These are phyloP conservation scores for Cyclophora punctaria DNA, from an alignment of 2,888 invertebrate species.

Conservation along the genomic window DNA sequence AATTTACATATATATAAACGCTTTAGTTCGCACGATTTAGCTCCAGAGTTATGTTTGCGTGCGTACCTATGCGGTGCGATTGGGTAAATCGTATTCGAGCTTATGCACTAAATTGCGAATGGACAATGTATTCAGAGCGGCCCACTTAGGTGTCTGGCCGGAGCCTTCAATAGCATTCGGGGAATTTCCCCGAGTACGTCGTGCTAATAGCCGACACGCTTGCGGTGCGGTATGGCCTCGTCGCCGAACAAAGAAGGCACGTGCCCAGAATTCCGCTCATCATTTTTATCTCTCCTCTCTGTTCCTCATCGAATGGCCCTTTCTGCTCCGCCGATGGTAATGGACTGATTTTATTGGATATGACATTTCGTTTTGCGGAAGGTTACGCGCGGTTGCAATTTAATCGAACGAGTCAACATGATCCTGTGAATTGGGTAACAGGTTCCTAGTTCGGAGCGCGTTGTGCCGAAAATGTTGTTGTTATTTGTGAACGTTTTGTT, in stretches of 20 bases:
- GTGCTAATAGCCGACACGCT: slow-evolving; percentile 5
- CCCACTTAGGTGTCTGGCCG: slow-evolving; percentile 6
- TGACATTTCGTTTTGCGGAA: slow-evolving; percentile 11
- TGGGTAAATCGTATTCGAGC: slow-evolving; percentile 16
- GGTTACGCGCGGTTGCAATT: slow-evolving; percentile 9
- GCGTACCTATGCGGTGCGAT: slow-evolving; percentile 8
- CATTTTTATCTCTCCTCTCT: slow-evolving; percentile 17
- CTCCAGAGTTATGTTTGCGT: background rate
- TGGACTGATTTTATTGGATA: slow-evolving; percentile 19
- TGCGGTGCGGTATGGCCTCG: slow-evolving; percentile 24
- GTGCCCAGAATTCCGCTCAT: slow-evolving; percentile 32
- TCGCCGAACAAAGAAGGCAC: slow-evolving; percentile 29
- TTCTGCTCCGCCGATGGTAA: slow-evolving; percentile 15
- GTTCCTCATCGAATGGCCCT: slow-evolving; percentile 13
- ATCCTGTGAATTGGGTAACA: too few relatives aligned
- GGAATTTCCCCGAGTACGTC: slow-evolving; percentile 9
- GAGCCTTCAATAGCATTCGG: slow-evolving; percentile 13
- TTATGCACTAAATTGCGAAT: slow-evolving; percentile 17
- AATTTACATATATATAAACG: too few relatives aligned
- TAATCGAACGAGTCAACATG: slow-evolving; percentile 4
- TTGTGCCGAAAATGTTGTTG: too few relatives aligned
- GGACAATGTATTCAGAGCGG: slow-evolving; percentile 17
- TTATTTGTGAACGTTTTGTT: too few relatives aligned
- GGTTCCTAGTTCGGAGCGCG: too few relatives aligned
- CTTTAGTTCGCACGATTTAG: too few relatives aligned